phyloP scores from a whole-genome alignment of 2,113 vertebrate species.

The Aramus guarauna region DNA sequence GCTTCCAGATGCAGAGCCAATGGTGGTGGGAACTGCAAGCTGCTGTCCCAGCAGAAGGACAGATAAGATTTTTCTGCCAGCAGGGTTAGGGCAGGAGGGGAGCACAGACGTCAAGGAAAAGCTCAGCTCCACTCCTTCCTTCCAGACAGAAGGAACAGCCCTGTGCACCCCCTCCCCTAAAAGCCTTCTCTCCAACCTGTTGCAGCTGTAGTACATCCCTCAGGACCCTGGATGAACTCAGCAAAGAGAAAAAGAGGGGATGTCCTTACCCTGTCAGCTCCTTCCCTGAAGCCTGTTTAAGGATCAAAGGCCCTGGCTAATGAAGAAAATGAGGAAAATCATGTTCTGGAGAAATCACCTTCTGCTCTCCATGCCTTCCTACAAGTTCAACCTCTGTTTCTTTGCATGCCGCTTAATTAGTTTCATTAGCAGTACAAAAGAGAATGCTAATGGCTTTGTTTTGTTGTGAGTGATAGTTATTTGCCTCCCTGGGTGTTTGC shows the following conservation, averaged over 20 bases:
- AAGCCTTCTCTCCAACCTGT: not conserved
- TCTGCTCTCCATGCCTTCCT: constrained; percentile 13
- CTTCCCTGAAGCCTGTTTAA: not conserved
- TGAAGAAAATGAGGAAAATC: not conserved
- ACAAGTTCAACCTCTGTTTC: constrained; percentile 14
- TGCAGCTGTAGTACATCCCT: not conserved
- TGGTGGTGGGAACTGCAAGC: not conserved
- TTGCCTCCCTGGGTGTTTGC: not conserved
- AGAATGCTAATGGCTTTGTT: constrained; percentile 28
- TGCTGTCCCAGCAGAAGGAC: not conserved
- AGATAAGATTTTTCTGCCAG: not conserved
- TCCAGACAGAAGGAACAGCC: not conserved
- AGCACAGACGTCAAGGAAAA: fast-evolving
- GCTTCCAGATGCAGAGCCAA: not conserved
- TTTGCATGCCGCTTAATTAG: constrained; percentile 48
- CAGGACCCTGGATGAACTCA: not conserved
- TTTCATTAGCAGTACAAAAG: constrained; percentile 41
- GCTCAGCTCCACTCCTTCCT: not conserved
- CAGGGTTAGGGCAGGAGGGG: not conserved
- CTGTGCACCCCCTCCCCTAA: too few relatives aligned
- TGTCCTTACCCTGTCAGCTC: not conserved
- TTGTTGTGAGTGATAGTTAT: not conserved
- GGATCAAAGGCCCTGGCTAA: constrained; percentile 8
- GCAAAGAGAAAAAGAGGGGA: too few relatives aligned
- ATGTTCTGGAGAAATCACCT: not conserved